Conservation (phyloP, 2,888 invertebrate species). For the Glaucopsyche alexis region DNA sequence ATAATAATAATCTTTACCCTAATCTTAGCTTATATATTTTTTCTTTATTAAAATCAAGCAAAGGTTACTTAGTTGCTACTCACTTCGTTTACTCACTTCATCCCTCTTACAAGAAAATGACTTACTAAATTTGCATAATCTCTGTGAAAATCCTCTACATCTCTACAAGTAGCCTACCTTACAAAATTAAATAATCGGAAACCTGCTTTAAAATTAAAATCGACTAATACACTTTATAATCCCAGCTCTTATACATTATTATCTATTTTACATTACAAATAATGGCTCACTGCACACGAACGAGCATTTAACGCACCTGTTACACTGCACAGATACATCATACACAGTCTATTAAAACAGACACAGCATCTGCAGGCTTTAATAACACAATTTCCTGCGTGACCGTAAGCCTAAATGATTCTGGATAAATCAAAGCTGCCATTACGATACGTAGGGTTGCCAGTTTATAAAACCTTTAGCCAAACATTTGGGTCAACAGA, state of each 20-base stretch:
- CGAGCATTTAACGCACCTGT: conserved; percentile 42
- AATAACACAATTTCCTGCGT: conserved; percentile 39
- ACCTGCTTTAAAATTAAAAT: neutral
- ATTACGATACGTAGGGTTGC: neutral
- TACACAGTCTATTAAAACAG: conserved; percentile 33
- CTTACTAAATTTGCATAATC: neutral
- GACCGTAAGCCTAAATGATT: conserved; percentile 38
- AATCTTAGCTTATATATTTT: neutral
- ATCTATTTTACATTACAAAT: conserved; percentile 1
- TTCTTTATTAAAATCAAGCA: neutral
- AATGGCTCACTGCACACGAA: neutral
- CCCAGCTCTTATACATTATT: neutral
- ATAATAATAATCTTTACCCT: too few relatives aligned
- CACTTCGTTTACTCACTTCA: neutral
- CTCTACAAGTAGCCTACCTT: neutral
- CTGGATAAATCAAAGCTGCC: conserved; percentile 36
- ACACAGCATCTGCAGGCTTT: conserved; percentile 29
- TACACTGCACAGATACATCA: conserved; percentile 36
- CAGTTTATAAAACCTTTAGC: neutral
- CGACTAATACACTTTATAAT: neutral
- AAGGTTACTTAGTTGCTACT: neutral
- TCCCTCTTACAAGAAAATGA: neutral
- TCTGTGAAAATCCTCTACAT: neutral
- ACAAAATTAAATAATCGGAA: neutral
- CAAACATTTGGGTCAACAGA: too few relatives aligned